Evolutionary conservation across 64 coral and sea anemone species (phyloP).

Genomic region (Acropora tenuis): DNA sequence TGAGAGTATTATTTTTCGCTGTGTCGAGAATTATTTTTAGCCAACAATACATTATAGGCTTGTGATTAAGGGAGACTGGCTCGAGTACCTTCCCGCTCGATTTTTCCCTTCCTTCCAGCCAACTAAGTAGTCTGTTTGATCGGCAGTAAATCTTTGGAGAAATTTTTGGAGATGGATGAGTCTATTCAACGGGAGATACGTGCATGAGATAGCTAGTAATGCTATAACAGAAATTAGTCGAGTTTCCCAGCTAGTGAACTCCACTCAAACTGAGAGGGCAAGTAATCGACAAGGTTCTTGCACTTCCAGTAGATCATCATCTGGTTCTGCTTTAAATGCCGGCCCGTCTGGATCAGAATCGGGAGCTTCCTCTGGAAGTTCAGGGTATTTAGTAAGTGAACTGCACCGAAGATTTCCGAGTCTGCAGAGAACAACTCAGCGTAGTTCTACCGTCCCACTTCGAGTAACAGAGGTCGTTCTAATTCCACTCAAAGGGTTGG

Average conservation of each 20-base stretch:
- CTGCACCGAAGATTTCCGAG: not conserved
- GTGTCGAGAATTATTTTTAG: not conserved
- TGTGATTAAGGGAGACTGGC: not conserved
- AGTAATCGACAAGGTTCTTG: not conserved
- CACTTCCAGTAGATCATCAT: not conserved
- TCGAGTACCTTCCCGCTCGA: not conserved
- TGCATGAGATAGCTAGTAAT: not conserved
- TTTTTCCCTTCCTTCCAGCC: not conserved
- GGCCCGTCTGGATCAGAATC: not conserved
- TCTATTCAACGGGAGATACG: slow-evolving; percentile 2
- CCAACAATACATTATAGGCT: not conserved
- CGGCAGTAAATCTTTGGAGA: too few relatives aligned
- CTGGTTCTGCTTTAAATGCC: not conserved
- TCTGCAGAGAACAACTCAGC: not conserved
- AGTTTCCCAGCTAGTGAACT: not conserved
- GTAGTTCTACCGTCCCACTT: not conserved
- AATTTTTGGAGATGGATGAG: not conserved
- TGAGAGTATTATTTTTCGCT: not conserved
- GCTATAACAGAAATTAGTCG: not conserved
- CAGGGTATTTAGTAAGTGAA: not conserved
- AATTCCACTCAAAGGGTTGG: slow-evolving; percentile 26
- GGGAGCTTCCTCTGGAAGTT: not conserved
- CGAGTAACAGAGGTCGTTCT: not conserved
- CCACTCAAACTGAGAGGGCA: not conserved
- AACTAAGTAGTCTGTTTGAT: too few relatives aligned